Conservation (phyloP, 2,113 vertebrate species). For the Paradisaea rubra region DNA sequence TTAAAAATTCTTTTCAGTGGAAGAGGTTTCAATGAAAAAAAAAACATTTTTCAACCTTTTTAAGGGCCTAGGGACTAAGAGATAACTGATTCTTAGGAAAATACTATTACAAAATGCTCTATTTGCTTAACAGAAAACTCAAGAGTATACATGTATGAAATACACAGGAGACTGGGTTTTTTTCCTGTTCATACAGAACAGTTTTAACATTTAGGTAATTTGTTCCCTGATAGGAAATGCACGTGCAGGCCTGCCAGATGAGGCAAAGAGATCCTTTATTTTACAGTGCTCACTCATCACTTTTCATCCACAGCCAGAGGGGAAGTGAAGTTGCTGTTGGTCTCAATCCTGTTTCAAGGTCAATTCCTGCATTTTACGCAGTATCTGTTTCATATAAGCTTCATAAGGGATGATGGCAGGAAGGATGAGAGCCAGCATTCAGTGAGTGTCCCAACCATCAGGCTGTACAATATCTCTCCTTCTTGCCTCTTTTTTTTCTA, state of each 20-base stretch:
- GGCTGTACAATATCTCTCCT: not conserved
- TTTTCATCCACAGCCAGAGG: not conserved
- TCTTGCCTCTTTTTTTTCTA: not conserved
- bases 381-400: not conserved
- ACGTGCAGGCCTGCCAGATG: not conserved
- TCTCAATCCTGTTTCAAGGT: slow-evolving; percentile 1
- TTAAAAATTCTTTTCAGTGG: not conserved
- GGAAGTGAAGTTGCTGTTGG: not conserved
- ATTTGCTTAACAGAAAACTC: not conserved
- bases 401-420: not conserved
- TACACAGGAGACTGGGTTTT: not conserved
- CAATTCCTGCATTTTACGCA: not conserved
- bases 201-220: not conserved
- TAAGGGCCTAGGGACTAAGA: not conserved
- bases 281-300: not conserved
- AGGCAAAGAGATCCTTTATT: slow-evolving; percentile 1
- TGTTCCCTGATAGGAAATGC: not conserved
- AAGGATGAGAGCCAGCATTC: not conserved
- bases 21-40: not conserved
- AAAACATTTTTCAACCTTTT: not conserved
- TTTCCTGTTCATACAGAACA: not conserved
- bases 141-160: not conserved
- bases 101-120: not conserved
- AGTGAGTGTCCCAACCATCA: not conserved
- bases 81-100: not conserved